These are phyloP conservation scores for Acomys russatus DNA, from an alignment of 2,797 vertebrate genomes.

Conservation along the genomic window DNA sequence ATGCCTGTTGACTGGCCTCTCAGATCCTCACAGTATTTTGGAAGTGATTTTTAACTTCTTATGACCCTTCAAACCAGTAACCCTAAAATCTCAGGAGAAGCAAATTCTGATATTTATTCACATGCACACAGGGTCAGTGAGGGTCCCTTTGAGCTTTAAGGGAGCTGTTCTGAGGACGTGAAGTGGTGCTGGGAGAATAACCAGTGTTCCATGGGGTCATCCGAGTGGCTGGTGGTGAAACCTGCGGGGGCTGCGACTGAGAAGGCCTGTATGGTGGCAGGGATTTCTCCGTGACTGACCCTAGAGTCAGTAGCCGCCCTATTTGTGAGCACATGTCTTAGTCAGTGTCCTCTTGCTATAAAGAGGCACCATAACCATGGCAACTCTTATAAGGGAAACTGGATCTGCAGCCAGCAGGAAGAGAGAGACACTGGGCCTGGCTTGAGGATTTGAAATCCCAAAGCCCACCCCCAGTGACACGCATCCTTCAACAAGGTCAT, in stretches of 20 bases:
- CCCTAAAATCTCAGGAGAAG: not conserved
- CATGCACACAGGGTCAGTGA: accelerated
- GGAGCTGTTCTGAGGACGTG: not conserved
- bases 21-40: too few relatives aligned
- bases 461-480: not conserved
- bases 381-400: not conserved
- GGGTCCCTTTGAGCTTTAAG: not conserved
- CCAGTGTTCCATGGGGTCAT: accelerated
- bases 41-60: not conserved
- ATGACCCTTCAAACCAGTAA: not conserved
- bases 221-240: not conserved
- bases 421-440: not conserved
- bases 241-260: not conserved
- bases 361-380: not conserved
- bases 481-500: not conserved
- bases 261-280: too few relatives aligned
- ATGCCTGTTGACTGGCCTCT: not conserved
- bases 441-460: not conserved
- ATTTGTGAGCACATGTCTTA: not conserved
- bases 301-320: not conserved
- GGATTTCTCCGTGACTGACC: not conserved
- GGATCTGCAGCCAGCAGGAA: not conserved
- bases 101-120: too few relatives aligned
- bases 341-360: not conserved
- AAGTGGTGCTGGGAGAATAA: accelerated